Base-by-base conservation (phyloP, 2,797 vertebrate species). In the Sparidentex hasta region DNA sequence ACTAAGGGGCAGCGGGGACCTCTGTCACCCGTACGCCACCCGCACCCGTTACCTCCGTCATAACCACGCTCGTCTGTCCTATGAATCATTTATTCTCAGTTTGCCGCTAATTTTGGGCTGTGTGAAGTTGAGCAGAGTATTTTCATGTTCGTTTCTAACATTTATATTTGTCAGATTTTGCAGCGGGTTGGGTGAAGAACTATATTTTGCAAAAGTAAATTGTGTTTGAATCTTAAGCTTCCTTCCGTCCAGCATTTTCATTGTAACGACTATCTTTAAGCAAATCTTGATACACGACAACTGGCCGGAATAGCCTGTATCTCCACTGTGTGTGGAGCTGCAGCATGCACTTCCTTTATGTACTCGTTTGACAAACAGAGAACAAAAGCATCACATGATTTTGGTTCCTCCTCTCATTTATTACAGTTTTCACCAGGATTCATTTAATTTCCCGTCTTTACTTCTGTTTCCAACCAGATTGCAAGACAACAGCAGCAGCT, bases 401-500 rank as follows among this genome's bases (percentile, higher is more conserved):
- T 27, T 20, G 47, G 11, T 80, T 62, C 50, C 51, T 52, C 4
- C 41, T 71, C 13, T 48, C 76, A 18, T 65, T 57, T 13, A 65
- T 44, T 29, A 51, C 25, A 44, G 27, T 57, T 65, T 14, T 65
- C n/a, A 80, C 8, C 14, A 5, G n/a, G 3, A 20, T 54, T 72
- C 5, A 27, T 71, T 71, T 62, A n/a, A 83, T 73, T 38, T 33
- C 17, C n/a, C 3, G 0, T 23, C 0, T 67, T 67, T 76, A 20
- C 55, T 85, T 61, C 46, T 85, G 50, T 95, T 88, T 94, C 92
- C 93, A 86, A 90, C 88, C 94, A 99, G 98, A 99, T 99, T 89
- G 98, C 98, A 87, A 97, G 98, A 96, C 98, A 99, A 95, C 98
- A 99, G 93, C 98, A 99, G 94, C 98, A 99, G 95, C 98, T 99